phyloP scores from a whole-genome alignment of 2,113 vertebrate species.

The Anthoscopus minutus region DNA sequence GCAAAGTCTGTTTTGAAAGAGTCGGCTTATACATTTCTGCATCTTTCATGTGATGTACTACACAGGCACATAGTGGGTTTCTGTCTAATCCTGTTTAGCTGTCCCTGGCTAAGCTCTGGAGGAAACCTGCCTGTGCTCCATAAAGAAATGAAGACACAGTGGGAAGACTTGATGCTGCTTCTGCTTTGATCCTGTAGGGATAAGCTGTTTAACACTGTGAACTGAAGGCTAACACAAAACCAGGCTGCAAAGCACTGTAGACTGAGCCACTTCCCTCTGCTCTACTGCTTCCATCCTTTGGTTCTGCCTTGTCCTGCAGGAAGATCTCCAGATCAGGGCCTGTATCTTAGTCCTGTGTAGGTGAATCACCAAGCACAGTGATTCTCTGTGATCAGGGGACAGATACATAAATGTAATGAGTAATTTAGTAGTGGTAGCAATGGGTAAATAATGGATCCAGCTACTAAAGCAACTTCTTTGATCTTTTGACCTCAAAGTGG shows the following conservation, averaged over 20 bases:
- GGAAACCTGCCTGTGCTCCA: not conserved
- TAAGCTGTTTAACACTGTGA: not conserved
- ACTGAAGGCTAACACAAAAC: not conserved
- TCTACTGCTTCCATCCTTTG: not conserved
- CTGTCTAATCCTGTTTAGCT: not conserved
- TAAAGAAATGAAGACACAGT: not conserved
- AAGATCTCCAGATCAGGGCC: not conserved
- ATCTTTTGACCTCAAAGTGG: not conserved
- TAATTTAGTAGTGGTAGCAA: not conserved
- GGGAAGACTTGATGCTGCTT: not conserved
- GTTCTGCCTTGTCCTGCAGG: not conserved
- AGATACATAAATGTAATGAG: not conserved
- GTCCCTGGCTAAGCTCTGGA: not conserved
- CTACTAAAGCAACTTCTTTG: not conserved
- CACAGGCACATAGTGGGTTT: rapidly evolving
- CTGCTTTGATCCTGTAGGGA: not conserved
- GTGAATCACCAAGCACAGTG: rapidly evolving
- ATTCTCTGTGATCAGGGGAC: not conserved
- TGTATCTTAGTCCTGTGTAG: not conserved
- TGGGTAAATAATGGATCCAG: not conserved
- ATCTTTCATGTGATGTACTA: not conserved
- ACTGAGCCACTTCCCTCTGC: not conserved
- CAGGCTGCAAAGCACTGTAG: not conserved
- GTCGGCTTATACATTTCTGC: not conserved
- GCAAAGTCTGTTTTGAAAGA: not conserved